Evolutionary conservation across 2,113 vertebrate genomes (phyloP).

Genomic region (Rhabdomys dilectus): DNA sequence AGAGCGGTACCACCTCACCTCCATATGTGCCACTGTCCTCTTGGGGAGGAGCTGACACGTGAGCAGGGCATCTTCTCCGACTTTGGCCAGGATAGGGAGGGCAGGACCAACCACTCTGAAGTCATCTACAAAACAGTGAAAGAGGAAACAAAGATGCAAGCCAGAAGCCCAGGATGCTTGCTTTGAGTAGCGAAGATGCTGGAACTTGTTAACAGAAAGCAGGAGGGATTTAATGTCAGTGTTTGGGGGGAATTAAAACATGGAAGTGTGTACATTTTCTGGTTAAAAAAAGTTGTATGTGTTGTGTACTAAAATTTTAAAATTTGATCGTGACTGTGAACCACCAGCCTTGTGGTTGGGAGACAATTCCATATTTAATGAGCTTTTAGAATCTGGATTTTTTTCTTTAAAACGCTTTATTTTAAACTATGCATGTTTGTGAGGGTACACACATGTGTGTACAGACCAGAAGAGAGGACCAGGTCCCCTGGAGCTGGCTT

Average conservation of each 20-base stretch:
- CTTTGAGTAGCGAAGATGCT: not conserved
- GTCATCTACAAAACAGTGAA: conserved; percentile 28
- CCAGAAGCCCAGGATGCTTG: not conserved
- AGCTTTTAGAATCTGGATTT: not conserved
- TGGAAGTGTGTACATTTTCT: not conserved
- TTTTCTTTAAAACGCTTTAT: not conserved
- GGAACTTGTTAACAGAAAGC: not conserved
- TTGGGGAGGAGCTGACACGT: conserved; percentile 64
- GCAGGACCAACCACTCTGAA: conserved; percentile 57
- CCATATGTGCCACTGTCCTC: not conserved
- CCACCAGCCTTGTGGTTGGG: not conserved
- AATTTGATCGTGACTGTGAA: not conserved
- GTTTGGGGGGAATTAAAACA: not conserved
- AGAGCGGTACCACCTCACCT: conserved; percentile 50
- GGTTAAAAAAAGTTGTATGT: not conserved
- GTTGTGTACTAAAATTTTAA: not conserved
- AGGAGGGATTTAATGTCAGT: not conserved
- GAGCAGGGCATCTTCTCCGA: conserved; percentile 60
- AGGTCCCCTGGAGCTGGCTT: not conserved
- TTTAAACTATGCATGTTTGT: not conserved
- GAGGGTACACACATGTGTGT: not conserved
- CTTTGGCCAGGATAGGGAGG: not conserved
- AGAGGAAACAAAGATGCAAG: not conserved
- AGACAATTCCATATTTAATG: not conserved
- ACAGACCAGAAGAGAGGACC: not conserved